These are phyloP conservation scores for Axinella damicornis DNA, from an alignment of 37 sponge, comb jelly and placozoan species.

Conservation along the genomic window DNA sequence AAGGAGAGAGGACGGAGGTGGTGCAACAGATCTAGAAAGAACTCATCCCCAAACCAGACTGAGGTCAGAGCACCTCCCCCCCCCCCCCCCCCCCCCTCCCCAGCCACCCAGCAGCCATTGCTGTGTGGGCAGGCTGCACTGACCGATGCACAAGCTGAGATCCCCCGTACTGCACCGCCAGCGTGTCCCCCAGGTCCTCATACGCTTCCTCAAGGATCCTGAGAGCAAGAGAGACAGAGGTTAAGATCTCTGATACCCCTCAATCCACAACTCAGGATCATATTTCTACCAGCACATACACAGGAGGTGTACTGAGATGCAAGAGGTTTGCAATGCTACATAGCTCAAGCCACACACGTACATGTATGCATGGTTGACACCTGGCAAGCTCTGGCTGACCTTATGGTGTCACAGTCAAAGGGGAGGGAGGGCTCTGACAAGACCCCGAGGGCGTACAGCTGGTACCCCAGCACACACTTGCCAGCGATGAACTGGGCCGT, in stretches of 20 bases:
- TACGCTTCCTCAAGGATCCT: constrained; percentile 92
- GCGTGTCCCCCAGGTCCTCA: constrained; percentile 96
- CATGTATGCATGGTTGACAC: too few species aligned
- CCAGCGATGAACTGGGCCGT: constrained; percentile 98
- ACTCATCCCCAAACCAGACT: too few species aligned
- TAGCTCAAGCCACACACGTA: too few species aligned
- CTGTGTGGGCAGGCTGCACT: too few species aligned
- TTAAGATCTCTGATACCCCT: too few species aligned
- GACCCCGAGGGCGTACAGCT: constrained; percentile 92
- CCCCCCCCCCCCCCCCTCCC: neutral
- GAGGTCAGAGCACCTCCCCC: constrained; percentile 10
- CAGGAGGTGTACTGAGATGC: too few species aligned
- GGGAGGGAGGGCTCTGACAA: constrained; percentile 71
- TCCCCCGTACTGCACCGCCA: constrained; percentile 98
- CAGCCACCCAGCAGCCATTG: neutral
- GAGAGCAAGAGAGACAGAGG: neutral
- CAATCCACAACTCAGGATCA: too few species aligned
- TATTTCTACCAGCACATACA: too few species aligned
- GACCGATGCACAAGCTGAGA: constrained; percentile 93
- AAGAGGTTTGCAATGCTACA: too few species aligned
- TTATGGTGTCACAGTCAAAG: constrained; percentile 85
- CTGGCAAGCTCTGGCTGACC: too few species aligned
- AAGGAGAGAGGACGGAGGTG: neutral
- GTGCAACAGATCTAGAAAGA: too few species aligned
- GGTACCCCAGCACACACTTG: constrained; percentile 94